A percentile compares a stretch with the other conserved stretches of the same genome.
Conservation (phyloP, 2,113 vertebrate genomes). For the Sphaerodactylus townsendi region DNA sequence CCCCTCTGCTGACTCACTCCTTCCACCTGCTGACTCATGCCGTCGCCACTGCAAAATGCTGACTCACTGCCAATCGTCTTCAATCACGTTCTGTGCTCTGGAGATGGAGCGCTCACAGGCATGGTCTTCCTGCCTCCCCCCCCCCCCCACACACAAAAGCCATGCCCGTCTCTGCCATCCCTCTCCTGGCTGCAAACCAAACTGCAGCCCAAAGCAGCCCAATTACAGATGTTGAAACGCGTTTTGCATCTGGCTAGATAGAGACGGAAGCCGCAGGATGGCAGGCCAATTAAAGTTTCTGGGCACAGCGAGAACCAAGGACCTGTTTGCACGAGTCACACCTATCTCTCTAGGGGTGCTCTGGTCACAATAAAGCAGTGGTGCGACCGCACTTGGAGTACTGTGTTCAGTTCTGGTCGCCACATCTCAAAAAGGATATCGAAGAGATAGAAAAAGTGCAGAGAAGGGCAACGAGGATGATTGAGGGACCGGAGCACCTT, state of each 20-base stretch:
- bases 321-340: slow-evolving; percentile 56
- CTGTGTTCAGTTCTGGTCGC: no score
- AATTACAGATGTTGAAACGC: no score
- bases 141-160: not conserved
- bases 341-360: no score
- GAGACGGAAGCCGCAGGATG: slow-evolving; percentile 17
- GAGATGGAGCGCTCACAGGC: not conserved
- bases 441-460: no score
- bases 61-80: not conserved
- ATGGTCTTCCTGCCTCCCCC: not conserved
- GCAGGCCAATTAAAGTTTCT: not conserved
- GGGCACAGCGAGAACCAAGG: slow-evolving; percentile 21
- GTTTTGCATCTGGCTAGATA: not conserved
- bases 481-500: no score
- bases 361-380: not conserved
- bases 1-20: not conserved
- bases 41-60: not conserved
- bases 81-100: no score
- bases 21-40: not conserved
- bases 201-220: no score
- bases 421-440: no score
- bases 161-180: no score
- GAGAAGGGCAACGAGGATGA: no score
- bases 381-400: no score
- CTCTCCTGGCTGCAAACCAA: not conserved